Evolutionary conservation across 1,140 invertebrate species (phyloP).

Genomic region (Hesperophylax magnus): DNA sequence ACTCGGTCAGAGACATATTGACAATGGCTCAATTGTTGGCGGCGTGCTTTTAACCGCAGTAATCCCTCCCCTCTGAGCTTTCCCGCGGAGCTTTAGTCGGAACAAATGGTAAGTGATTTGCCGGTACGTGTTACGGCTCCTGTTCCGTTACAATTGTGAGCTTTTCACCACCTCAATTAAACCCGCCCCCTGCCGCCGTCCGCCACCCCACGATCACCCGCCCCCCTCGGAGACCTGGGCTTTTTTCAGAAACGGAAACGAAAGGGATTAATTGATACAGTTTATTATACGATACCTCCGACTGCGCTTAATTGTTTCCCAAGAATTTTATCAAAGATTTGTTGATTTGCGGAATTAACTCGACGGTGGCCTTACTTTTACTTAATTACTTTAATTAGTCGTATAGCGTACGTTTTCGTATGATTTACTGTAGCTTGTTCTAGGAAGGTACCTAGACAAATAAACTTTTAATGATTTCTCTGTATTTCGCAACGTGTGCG

Average conservation of each 20-base stretch:
- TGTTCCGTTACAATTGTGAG: slow-evolving; percentile 34
- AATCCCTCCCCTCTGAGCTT: slow-evolving; percentile 19
- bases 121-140: slow-evolving; percentile 22
- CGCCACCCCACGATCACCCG: too few relatives aligned
- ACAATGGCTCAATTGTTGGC: slow-evolving; percentile 17
- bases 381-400: not conserved
- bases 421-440: not conserved
- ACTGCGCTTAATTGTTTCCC: slow-evolving; percentile 32
- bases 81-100: not conserved
- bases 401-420: not conserved
- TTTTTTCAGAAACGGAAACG: slow-evolving; percentile 31
- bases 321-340: slow-evolving; percentile 24
- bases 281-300: slow-evolving; percentile 35
- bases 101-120: slow-evolving; percentile 38
- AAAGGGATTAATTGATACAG: slow-evolving; percentile 36
- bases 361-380: not conserved
- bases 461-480: not conserved
- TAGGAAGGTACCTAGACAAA: not conserved
- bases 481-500: not conserved
- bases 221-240: not conserved
- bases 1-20: not conserved
- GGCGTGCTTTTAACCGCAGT: slow-evolving; percentile 28
- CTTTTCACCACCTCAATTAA: slow-evolving; percentile 37
- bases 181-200: not conserved
- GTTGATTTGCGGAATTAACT: slow-evolving; percentile 26